phyloP scores from a whole-genome alignment of 2,797 vertebrate genomes.

The Amblyraja radiata region DNA sequence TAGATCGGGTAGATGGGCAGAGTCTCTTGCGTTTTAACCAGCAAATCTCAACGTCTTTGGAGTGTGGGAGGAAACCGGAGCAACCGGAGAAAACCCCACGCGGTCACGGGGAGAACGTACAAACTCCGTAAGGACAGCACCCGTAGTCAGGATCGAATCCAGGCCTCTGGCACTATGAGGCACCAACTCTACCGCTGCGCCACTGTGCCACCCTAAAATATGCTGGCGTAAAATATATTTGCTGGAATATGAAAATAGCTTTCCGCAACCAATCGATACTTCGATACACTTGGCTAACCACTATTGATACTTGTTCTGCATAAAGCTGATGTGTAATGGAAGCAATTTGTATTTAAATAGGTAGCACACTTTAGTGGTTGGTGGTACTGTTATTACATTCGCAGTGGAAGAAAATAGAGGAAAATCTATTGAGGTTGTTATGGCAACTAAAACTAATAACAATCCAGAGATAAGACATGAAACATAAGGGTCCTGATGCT shows the following conservation, averaged over 20 bases:
- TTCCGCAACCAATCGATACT: not conserved
- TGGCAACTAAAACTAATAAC: constrained; percentile 13
- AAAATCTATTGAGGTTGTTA: constrained; percentile 1
- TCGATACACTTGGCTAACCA: not conserved
- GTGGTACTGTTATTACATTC: not conserved
- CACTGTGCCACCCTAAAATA: no score
- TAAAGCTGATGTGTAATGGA: not conserved
- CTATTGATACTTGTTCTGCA: not conserved
- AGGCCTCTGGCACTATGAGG: no score
- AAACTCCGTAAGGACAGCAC: no score
- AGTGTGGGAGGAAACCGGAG: no score
- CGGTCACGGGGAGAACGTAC: no score
- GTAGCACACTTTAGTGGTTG: not conserved
- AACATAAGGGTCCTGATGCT: not conserved
- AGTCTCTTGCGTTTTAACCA: no score
- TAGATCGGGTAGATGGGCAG: no score
- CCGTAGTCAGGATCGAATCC: no score
- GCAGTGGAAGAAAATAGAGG: not conserved
- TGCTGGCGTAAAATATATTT: not conserved
- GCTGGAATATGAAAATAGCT: not conserved
- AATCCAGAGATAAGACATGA: not conserved
- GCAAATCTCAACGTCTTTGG: no score
- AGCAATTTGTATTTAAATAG: constrained; percentile 21
- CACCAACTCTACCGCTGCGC: no score
- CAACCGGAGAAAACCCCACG: no score